Evolutionary conservation across 2,113 vertebrate species (phyloP).

Genomic region (Dicerorhinus sumatrensis): DNA sequence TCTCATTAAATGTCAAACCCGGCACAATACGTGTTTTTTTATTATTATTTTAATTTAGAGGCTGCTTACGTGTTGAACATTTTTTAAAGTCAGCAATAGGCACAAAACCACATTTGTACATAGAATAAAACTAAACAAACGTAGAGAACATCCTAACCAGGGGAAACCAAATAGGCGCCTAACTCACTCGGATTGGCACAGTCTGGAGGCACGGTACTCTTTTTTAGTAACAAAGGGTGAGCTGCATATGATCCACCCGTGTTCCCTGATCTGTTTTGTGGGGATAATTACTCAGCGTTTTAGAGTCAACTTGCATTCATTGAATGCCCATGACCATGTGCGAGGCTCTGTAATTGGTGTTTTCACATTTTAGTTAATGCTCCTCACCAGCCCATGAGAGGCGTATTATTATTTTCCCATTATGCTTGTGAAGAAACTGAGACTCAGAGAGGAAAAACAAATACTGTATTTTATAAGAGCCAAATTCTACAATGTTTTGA

Average conservation of each 20-base stretch:
- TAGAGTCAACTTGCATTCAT: no score
- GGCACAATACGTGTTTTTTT: neutral
- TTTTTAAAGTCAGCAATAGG: neutral
- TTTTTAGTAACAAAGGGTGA: neutral
- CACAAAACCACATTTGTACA: neutral
- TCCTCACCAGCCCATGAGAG: neutral
- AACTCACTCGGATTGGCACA: no score
- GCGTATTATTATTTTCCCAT: neutral
- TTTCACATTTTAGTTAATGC: neutral
- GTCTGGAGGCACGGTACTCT: no score
- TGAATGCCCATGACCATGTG: neutral
- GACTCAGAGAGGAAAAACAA: neutral
- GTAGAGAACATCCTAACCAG: neutral
- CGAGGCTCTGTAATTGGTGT: neutral
- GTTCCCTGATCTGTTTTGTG: neutral
- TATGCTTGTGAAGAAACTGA: neutral
- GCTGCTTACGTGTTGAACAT: neutral
- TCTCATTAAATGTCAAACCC: neutral
- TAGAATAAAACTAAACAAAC: neutral
- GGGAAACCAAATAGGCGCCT: neutral
- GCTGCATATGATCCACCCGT: accelerated
- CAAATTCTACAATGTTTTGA: neutral
- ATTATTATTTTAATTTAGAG: slow-evolving; percentile 23
- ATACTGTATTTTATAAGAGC: neutral
- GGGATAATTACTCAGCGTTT: neutral